Conservation (phyloP, 2,888 invertebrate species). For the Cephus sareptanus region DNA sequence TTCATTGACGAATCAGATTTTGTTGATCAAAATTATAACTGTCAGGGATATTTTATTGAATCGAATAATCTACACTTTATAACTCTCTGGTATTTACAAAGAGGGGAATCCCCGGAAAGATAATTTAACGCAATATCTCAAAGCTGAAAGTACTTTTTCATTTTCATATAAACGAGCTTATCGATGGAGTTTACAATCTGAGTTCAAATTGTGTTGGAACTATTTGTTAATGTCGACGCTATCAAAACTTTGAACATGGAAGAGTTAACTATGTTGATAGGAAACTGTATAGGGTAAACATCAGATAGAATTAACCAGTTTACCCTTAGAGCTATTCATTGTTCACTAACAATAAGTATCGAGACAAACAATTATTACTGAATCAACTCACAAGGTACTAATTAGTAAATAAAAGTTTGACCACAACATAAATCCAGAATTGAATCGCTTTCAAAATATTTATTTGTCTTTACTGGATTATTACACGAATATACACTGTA, state of each 20-base stretch:
- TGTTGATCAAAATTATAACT: neutral
- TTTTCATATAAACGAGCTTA: neutral
- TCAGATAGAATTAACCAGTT: neutral
- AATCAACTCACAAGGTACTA: neutral
- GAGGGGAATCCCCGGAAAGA: neutral
- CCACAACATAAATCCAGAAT: constrained; percentile 1
- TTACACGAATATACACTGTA: constrained; percentile 10
- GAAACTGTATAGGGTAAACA: neutral
- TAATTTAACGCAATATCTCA: neutral
- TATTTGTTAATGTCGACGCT: neutral
- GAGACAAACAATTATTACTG: neutral
- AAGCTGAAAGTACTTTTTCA: neutral
- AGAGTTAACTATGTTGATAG: neutral
- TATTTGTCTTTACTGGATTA: constrained; percentile 41
- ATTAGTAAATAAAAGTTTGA: neutral
- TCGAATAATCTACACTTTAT: neutral
- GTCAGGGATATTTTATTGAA: neutral
- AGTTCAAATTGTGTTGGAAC: neutral
- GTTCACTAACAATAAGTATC: neutral
- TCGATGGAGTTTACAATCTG: neutral
- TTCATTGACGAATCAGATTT: neutral
- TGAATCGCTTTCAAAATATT: constrained; percentile 46
- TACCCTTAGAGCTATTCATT: neutral
- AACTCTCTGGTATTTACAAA: neutral
- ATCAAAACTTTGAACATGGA: neutral